Evolutionary conservation across 2,888 invertebrate genomes (phyloP).

Genomic region (Acanthosepion lycidas): DNA sequence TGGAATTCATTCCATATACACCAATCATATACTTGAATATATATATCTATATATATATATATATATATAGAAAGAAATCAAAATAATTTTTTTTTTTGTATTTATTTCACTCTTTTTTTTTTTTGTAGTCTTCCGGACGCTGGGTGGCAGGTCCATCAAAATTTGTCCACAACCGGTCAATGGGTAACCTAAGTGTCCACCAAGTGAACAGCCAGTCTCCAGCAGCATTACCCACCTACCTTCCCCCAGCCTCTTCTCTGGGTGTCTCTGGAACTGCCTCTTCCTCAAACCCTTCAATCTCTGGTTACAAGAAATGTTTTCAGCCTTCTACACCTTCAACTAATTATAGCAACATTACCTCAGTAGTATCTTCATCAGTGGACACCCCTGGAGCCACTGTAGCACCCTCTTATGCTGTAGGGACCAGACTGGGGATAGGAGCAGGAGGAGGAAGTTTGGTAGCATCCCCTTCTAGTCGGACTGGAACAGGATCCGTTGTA

Average conservation of each 20-base stretch:
- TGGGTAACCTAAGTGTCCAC: conserved; percentile 56
- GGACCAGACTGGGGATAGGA: background rate
- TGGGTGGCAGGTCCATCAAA: conserved; percentile 59
- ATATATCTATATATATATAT: background rate
- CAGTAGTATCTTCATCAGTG: conserved; percentile 56
- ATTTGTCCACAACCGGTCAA: conserved; percentile 59
- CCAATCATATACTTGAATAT: too few relatives aligned
- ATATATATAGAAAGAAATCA: background rate
- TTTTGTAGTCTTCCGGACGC: conserved; percentile 47
- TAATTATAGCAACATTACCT: background rate
- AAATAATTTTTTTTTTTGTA: conserved; percentile 40
- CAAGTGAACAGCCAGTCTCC: conserved; percentile 60
- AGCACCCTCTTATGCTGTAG: background rate
- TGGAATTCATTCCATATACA: too few relatives aligned
- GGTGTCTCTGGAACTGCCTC: conserved; percentile 33
- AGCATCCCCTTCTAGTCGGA: background rate
- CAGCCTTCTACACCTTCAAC: background rate
- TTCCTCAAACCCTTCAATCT: conserved; percentile 33
- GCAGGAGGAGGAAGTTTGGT: background rate
- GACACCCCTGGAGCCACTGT: background rate
- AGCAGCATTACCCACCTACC: conserved; percentile 20
- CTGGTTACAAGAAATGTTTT: conserved; percentile 43
- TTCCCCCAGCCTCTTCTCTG: background rate
- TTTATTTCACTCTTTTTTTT: background rate
- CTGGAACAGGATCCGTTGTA: background rate